Evolutionary conservation across 2,113 vertebrate genomes (phyloP), one percentile per base, ranked within the genome.

Genomic region (Aphyosemion australe): DNA sequence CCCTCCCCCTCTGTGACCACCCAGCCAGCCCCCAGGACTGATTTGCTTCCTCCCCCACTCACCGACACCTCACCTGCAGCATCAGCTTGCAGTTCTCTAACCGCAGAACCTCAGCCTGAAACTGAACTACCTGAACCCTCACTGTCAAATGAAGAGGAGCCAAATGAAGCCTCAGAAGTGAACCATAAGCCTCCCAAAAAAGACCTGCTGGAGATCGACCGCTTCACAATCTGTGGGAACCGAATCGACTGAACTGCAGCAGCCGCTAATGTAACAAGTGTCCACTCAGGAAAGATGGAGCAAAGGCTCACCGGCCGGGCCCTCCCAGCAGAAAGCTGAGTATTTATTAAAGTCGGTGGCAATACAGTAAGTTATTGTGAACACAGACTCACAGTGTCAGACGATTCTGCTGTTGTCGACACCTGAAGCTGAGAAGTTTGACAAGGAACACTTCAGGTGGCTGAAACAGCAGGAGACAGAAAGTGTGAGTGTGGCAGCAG

Each of bases 181-280:
- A 95, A 95, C 84, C 94, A 93, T 78, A 93, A 91, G 87, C 90
- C 94, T 74, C 87, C 92, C 49, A 96, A 97, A 61, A 95, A 96
- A 85, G 96, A 98, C 79, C 92, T 98, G 84, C 67, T 99, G 86
- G 96, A 98, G 84, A 95, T 99, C 79, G 97, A 99, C 92, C 95
- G 96, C 85, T 99, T 98, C 91, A 99, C 96, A 18, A 96, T 98
- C 84, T 98, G 96, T 50, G 97, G 96, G 53, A 98, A 97, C 91
- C 94, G 95, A 59, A 99, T 99, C 70, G 95, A 96, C 92, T 99
- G 90, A 95, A 20, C 79, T 43, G 55, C 50, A 12, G 56, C 46
- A 6, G 78, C 53, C 1, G 43, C 51, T 14, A 37, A 66, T 53
- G 80, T 56, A 74, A 74, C 56, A 62, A 65, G 45, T 15, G 71